Evolutionary conservation across 2,888 invertebrate genomes (phyloP), one percentile per base, ranked within the genome.

Genomic region (Abrostola triplasia): DNA sequence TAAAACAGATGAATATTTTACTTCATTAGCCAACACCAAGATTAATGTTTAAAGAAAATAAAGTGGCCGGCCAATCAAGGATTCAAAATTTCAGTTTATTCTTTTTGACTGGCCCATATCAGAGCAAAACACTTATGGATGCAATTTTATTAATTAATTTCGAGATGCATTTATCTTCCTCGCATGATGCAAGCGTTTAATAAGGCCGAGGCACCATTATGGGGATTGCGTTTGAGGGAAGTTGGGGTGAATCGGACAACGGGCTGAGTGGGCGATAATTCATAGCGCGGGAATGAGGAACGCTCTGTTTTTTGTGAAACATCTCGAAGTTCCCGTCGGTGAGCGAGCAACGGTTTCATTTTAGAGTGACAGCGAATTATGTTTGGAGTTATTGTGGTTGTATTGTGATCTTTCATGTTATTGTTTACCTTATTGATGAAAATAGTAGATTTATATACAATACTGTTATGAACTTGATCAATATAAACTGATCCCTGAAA

Each of bases 111-210:
- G 72, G 64, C 50, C 72, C 70, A 68, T 81, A 77, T 79, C 77
- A 71, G 65, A 55, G 67, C 59, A 73, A 73, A 78, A 85, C 87
- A 88, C 85, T 88, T 86, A 87, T 82, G 83, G 84, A 88, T 89
- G 88, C 92, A 90, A 90, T 92, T 92, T 92, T 88, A 90, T 90
- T 92, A 92, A 93, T 92, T 92, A 92, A 92, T 92, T 91, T 90
- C 83, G 84, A 89, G 88, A 85, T 88, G 89, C 92, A 90, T 92
- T 92, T 90, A 92, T 92, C 92, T 93, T 88, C 80, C 82, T 86
- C 81, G 89, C 89, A 90, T 90, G 90, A 89, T 89, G 89, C 87
- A 86, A 87, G 82, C 86, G 84, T 88, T 90, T 90, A 92, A 90
- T 91, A 91, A 91, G 91, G 86, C 84, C 76, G 67, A 75, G 82